Percentiles rank a stretch among this genome's conserved stretches.
These are phyloP conservation scores for Scaptomyza cyrtandrae DNA, from an alignment of 2,888 invertebrate genomes.

Conservation along the genomic window DNA sequence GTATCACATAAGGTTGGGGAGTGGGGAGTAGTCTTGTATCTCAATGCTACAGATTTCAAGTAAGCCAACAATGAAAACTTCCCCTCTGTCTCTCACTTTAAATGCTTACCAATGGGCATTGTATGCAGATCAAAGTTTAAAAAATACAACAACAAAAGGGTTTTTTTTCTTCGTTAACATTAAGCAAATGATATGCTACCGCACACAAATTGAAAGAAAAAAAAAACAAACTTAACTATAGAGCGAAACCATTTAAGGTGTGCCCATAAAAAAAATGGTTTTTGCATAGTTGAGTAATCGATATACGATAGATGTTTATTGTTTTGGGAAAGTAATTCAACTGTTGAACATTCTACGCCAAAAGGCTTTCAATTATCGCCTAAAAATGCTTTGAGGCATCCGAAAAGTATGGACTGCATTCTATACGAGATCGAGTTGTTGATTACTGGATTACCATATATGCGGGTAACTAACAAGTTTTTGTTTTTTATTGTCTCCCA, in stretches of 20 bases:
- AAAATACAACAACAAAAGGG: slow-evolving; percentile 23
- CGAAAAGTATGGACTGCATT: slow-evolving; percentile 35
- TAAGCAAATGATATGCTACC: slow-evolving; percentile 64
- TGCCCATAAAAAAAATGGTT: slow-evolving; percentile 45
- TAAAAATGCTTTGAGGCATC: slow-evolving; percentile 1
- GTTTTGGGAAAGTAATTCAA: slow-evolving; percentile 24
- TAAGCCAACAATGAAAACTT: slow-evolving; percentile 57
- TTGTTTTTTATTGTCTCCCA: slow-evolving; percentile 1
- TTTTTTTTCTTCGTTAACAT: slow-evolving; percentile 19
- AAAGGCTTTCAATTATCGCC: slow-evolving; percentile 57
- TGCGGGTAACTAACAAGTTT: slow-evolving; percentile 38
- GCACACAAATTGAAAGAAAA: neutral
- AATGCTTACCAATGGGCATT: slow-evolving; percentile 62
- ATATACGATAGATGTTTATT: slow-evolving; percentile 47
- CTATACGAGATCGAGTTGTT: slow-evolving; percentile 51
- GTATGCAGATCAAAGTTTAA: slow-evolving; percentile 61
- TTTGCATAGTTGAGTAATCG: slow-evolving; percentile 41
- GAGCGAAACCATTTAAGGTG: slow-evolving; percentile 49
- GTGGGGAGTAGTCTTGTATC: neutral
- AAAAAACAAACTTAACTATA: slow-evolving; percentile 1
- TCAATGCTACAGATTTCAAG: slow-evolving; percentile 66
- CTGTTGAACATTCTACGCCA: slow-evolving; percentile 59
- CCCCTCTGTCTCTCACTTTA: accelerated
- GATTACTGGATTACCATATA: slow-evolving; percentile 58
- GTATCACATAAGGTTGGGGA: slow-evolving; percentile 62